Evolutionary conservation across 2,888 invertebrate species (phyloP).

Genomic region (Caenorhabditis macrosperma): DNA sequence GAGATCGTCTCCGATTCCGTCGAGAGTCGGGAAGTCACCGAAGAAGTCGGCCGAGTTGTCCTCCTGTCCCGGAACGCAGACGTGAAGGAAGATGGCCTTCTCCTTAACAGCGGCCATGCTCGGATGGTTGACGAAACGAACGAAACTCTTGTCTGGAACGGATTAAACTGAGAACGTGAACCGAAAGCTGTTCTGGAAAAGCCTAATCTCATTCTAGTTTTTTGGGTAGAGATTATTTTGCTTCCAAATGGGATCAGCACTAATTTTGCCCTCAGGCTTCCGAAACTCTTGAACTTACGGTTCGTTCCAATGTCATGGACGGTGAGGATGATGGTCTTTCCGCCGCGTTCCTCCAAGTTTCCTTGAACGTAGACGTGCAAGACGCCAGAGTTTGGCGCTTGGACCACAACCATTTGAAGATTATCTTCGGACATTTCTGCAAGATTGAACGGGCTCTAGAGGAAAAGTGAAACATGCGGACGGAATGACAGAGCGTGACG

Average conservation of each 20-base stretch:
- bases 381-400: slow-evolving; percentile 66
- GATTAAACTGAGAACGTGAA: too few species aligned
- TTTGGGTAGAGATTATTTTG: not conserved
- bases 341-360: slow-evolving; percentile 80
- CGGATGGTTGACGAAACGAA: slow-evolving; percentile 88
- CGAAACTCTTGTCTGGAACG: slow-evolving; percentile 87
- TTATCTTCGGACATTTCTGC: slow-evolving; percentile 56
- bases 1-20: slow-evolving; percentile 88
- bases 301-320: slow-evolving; percentile 90
- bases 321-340: slow-evolving; percentile 89
- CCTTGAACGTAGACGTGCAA: slow-evolving; percentile 73
- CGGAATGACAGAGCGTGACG: slow-evolving; percentile 4
- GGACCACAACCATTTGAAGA: slow-evolving; percentile 70
- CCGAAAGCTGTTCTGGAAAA: not conserved
- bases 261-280: not conserved
- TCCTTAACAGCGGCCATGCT: slow-evolving; percentile 90
- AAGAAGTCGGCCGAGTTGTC: slow-evolving; percentile 85
- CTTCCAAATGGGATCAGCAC: not conserved
- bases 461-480: slow-evolving; percentile 38
- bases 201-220: too few species aligned
- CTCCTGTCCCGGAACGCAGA: slow-evolving; percentile 91
- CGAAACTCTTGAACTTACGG: slow-evolving; percentile 80
- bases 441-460: not conserved
- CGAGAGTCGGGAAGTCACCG: slow-evolving; percentile 86
- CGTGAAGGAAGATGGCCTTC: slow-evolving; percentile 87